Conservation (phyloP, 1,140 invertebrate genomes). For the Pseudachorutes palmiensis region DNA sequence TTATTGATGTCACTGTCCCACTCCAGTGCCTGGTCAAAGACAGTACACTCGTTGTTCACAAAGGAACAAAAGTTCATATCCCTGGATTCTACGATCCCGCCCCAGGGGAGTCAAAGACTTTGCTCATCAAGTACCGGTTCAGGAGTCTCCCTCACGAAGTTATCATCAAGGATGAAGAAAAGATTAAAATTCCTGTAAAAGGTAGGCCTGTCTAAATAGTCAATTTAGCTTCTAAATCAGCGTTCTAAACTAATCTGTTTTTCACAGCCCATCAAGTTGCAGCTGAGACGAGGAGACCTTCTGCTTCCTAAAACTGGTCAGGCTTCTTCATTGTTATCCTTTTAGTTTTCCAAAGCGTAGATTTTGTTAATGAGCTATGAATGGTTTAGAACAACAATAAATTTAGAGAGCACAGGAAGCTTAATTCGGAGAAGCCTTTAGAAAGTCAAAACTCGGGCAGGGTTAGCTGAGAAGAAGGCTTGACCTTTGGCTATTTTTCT, state of each 20-base stretch:
- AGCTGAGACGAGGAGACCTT: not conserved
- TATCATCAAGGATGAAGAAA: constrained; percentile 68
- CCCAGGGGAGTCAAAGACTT: constrained; percentile 80
- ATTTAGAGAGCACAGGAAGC: too few species aligned
- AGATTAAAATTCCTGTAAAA: constrained; percentile 64
- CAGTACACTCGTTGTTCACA: constrained; percentile 73
- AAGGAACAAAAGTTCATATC: constrained; percentile 74
- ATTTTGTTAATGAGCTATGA: too few species aligned
- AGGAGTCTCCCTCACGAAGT: constrained; percentile 66
- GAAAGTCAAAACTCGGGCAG: too few species aligned
- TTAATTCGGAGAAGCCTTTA: too few species aligned
- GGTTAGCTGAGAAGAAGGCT: too few species aligned
- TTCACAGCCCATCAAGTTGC: constrained; percentile 47
- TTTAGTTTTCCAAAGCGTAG: not conserved
- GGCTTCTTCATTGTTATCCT: not conserved
- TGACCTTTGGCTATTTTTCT: too few species aligned
- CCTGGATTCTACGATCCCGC: constrained; percentile 96
- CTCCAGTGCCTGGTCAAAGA: constrained; percentile 89
- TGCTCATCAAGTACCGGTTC: constrained; percentile 80
- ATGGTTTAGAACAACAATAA: too few species aligned
- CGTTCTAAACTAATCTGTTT: constrained; percentile 5
- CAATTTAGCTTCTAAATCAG: not conserved
- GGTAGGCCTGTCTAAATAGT: constrained; percentile 42
- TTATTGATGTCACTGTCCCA: constrained; percentile 86
- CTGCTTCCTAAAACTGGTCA: not conserved